phyloP scores from a whole-genome alignment of 2,113 vertebrate species.

The Hoplias malabaricus region DNA sequence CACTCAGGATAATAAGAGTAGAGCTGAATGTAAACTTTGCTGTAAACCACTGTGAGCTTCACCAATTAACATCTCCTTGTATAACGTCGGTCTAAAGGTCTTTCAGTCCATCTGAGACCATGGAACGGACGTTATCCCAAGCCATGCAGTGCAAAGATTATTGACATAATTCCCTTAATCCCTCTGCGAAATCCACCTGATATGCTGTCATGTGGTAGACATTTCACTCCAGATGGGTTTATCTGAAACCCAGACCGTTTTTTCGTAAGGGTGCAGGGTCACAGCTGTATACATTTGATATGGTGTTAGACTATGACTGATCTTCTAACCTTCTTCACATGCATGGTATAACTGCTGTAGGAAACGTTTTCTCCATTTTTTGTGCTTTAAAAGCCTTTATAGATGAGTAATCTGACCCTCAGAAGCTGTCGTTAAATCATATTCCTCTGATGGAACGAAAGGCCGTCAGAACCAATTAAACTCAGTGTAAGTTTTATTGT shows the following conservation, averaged over 20 bases:
- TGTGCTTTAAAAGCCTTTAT: constrained; percentile 9
- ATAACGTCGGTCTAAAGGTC: neutral
- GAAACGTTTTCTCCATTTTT: constrained; percentile 11
- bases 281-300: constrained; percentile 56
- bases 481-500: too few relatives aligned
- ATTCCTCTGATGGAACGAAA: neutral
- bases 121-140: constrained; percentile 19
- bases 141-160: constrained; percentile 23
- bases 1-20: neutral
- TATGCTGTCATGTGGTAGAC: constrained; percentile 52
- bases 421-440: neutral
- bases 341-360: constrained; percentile 35
- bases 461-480: neutral
- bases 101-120: neutral
- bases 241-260: constrained; percentile 41
- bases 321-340: constrained; percentile 37
- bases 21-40: neutral
- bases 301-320: constrained; percentile 39
- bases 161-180: constrained; percentile 29
- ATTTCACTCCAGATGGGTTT: constrained; percentile 58
- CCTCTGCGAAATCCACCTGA: constrained; percentile 47
- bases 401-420: neutral
- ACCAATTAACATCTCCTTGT: neutral
- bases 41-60: neutral
- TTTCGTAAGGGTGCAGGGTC: constrained; percentile 34